Base-by-base conservation (phyloP, 2,113 vertebrate genomes). In the Tauraco erythrolophus region DNA sequence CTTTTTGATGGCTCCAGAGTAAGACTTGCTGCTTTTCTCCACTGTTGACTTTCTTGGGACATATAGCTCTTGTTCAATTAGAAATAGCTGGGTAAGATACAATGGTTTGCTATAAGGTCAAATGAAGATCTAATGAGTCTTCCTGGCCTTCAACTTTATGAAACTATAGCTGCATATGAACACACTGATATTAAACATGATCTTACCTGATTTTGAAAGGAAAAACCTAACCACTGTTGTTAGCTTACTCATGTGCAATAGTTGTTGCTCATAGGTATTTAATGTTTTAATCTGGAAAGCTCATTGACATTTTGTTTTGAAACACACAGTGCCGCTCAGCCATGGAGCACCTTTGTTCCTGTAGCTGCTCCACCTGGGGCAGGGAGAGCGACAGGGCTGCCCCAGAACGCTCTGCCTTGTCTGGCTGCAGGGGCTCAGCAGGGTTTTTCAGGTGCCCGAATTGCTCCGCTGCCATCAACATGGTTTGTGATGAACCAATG, bases 261-360 rank as follows among this genome's bases (percentile, higher is more conserved):
- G 91, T 96, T 83, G 92, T 88, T 97, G 37, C 76, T 92, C 70
- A 93, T 95, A 30, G 61, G 97, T 97, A 97, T 97, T 98, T 97
- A 96, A 98, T 94, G 62, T 51, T 97, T 96, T 95, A 92, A 90
- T 97, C 95, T 97, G 95, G 69, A 95, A 97, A 96, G 93, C 66
- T 91, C 94, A 31, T 56, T 97, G 97, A 94, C 93, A 83, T 97
- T 97, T 95, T 89, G 88, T 92, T 93, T 92, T 43, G 11, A 96
- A 95, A 56, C 90, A 78, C 37, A 9, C 7, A 5, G 71, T 30
- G n/a, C 66, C 4, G 37, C 74, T 86, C 68, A 19, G 3, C 46
- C 24, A 15, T 22, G 62, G 72, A 66, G 60, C 60, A 35, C 61
- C 19, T 94, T 96, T 96, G 82, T 71, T 76, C 84, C 94, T 33